A percentile compares a stretch with the other conserved stretches of the same genome.
These are phyloP conservation scores for Phymorhynchus buccinoides DNA, from an alignment of 1,140 invertebrate genomes.

Conservation along the genomic window DNA sequence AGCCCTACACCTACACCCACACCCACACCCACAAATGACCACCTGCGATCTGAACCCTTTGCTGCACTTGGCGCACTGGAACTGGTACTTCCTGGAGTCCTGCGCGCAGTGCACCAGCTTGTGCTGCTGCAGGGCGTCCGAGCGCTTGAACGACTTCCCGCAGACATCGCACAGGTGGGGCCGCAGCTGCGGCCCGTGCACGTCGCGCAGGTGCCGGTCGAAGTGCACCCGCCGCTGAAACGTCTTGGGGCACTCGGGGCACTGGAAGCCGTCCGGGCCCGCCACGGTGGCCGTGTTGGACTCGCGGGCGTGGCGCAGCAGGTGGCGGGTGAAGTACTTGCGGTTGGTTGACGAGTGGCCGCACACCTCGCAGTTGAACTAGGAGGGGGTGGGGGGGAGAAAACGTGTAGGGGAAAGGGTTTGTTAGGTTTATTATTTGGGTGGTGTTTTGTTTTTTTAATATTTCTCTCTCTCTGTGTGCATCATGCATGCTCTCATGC, in stretches of 20 bases:
- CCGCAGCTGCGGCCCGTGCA: slow-evolving; percentile 68
- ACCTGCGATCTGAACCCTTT: slow-evolving; percentile 73
- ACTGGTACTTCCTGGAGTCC: slow-evolving; percentile 52
- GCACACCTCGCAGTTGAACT: slow-evolving; percentile 33
- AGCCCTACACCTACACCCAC: slow-evolving; percentile 15
- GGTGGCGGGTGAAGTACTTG: slow-evolving; percentile 54
- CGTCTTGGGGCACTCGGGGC: slow-evolving; percentile 49
- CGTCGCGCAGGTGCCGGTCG: slow-evolving; percentile 69
- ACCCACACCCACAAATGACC: not conserved
- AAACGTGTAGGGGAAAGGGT: too few species aligned
- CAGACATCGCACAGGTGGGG: slow-evolving; percentile 74
- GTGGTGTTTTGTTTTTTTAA: too few species aligned
- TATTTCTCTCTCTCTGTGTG: too few species aligned
- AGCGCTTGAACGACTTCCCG: slow-evolving; percentile 73
- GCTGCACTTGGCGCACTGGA: slow-evolving; percentile 67
- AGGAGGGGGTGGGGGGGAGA: too few species aligned
- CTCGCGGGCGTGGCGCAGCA: slow-evolving; percentile 22
- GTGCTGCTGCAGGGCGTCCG: slow-evolving; percentile 72
- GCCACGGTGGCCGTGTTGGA: slow-evolving; percentile 4
- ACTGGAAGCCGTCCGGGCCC: slow-evolving; percentile 28
- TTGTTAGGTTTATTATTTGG: too few species aligned
- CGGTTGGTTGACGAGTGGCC: slow-evolving; percentile 23
- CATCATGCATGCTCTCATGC: too few species aligned
- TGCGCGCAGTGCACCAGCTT: slow-evolving; percentile 63
- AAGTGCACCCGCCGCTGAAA: slow-evolving; percentile 69